Evolutionary conservation across 2,797 vertebrate species (phyloP), one percentile per base, ranked within the genome.

Genomic region (Chiloscyllium punctatum): DNA sequence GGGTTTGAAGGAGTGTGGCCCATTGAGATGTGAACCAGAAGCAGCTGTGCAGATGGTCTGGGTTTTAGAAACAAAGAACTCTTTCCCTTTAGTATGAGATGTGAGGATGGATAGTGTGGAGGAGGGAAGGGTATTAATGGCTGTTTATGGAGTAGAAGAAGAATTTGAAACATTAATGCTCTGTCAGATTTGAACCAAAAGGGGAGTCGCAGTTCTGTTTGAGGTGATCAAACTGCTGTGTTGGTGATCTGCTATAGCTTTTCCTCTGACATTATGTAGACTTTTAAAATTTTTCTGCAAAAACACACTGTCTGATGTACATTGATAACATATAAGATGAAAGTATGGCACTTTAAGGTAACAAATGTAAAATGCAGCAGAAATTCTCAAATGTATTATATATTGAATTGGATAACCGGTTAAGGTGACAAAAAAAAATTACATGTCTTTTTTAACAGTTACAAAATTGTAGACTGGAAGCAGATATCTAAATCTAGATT

Each of bases 291-390:
- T 69, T 7, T 25, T 68, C 18, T 92, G 6, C 53, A 66, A 90
- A 90, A 90, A 79, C n/a, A 13, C 4, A 68, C 42, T 37, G 62
- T 2, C 21, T 91, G 57, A 66, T 66, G 66, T 68, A 69, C 37
- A 25, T 92, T 23, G 23, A 92, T 92, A 68, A 68, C 42, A 37
- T 69, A 15, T 90, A 30, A n/a, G 53, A 33, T 68, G 68, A 62
- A 92, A 68, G 69, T 62, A 92, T 92, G 90, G 90, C 90, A 69
- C 21, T 69, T 69, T 92, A 69, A 69, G 90, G n/a, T 92, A 68
- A 92, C 7, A 11, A 69, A 42, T 42, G 51, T 25, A 62, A 30
- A 33, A 90, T 33, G 27, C 57, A 53, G 33, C 30, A 62, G 30
- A 57, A 6, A 90, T 53, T 51, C 57, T 88, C 86, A 88, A 30